Evolutionary conservation across 2,888 invertebrate species (phyloP).

Genomic region (Pedicia rivosa): DNA sequence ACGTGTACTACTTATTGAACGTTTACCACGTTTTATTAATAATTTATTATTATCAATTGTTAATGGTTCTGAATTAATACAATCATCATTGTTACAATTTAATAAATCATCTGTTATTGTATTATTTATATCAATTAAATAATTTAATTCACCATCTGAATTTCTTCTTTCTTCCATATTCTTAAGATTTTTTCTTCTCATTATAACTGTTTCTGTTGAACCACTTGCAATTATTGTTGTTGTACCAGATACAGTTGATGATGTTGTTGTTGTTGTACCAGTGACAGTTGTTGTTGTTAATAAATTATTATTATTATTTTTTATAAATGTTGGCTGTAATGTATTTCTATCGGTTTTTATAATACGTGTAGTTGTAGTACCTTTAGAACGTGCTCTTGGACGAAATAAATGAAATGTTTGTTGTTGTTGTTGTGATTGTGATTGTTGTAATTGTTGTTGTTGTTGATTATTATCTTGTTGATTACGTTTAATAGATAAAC

Average conservation of each 20-base stretch:
- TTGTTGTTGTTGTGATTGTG: too few species aligned
- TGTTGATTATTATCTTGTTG: neutral
- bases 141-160: neutral
- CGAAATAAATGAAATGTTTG: too few species aligned
- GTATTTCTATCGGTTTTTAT: neutral
- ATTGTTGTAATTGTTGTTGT: too few species aligned
- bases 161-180: neutral
- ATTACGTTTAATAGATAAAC: too few species aligned
- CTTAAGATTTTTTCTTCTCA: too few species aligned
- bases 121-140: neutral
- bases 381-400: neutral
- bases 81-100: too few species aligned
- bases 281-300: constrained; percentile 9
- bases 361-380: neutral
- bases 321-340: neutral
- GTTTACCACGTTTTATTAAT: constrained; percentile 26
- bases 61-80: too few species aligned
- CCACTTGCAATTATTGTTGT: too few species aligned
- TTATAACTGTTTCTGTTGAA: constrained; percentile 10
- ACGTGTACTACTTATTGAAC: constrained; percentile 30
- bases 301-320: too few species aligned
- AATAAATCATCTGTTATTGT: too few species aligned
- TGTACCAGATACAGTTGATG: too few species aligned
- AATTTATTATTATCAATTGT: constrained; percentile 11
- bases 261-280: constrained; percentile 12